Percentiles rank a stretch among this genome's conserved stretches.
Conservation (phyloP, 2,888 invertebrate genomes). For the Lithophane semibrunnea region DNA sequence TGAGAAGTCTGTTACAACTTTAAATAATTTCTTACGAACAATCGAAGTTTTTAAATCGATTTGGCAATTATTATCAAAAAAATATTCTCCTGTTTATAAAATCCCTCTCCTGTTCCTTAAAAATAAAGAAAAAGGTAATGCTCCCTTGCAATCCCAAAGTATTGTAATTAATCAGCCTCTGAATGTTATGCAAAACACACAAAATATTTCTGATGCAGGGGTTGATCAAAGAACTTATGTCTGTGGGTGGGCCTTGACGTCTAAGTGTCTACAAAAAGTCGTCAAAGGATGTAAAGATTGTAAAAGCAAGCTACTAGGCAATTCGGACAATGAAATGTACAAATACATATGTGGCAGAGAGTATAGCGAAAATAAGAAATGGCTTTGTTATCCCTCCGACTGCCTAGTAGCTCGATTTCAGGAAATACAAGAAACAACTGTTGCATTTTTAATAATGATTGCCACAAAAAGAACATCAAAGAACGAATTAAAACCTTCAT, state of each 20-base stretch:
- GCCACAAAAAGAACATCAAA: conserved; percentile 12
- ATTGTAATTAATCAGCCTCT: conserved; percentile 12
- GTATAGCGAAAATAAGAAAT: conserved; percentile 11
- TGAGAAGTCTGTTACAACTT: no score
- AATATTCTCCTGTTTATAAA: no score
- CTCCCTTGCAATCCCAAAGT: no score
- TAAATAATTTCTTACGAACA: no score
- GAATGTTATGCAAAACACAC: conserved; percentile 10
- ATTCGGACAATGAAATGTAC: neutral
- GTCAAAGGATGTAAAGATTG: conserved; percentile 15
- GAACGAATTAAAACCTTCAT: conserved; percentile 14
- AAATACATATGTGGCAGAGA: neutral
- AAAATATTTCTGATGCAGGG: conserved; percentile 1
- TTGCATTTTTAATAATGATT: conserved; percentile 18
- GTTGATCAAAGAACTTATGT: conserved; percentile 12
- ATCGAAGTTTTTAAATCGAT: no score
- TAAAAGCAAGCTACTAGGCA: conserved; percentile 18
- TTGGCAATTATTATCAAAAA: no score
- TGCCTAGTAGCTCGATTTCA: no score
- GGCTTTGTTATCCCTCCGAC: conserved; percentile 5
- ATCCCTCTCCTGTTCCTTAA: no score
- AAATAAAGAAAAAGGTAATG: no score
- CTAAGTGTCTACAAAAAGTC: conserved; percentile 7
- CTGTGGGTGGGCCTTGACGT: conserved; percentile 18
- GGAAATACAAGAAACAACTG: no score